Conservation (phyloP, 1,140 invertebrate species). For the Megathymus violae region DNA sequence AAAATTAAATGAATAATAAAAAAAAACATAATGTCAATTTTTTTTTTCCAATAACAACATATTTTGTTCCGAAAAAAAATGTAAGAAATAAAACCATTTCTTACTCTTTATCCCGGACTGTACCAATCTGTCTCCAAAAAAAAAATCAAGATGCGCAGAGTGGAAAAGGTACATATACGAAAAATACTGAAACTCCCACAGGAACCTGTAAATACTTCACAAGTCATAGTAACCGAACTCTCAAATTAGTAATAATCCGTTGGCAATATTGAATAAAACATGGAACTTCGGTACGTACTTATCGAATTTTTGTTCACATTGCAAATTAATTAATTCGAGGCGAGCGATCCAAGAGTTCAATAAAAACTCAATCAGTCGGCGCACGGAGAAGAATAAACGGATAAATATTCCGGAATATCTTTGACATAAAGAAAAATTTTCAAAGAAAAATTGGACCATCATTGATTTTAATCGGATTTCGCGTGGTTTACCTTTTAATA, state of each 20-base stretch:
- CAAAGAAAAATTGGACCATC: constrained; percentile 15
- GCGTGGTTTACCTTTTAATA: constrained; percentile 3
- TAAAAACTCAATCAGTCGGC: constrained; percentile 21
- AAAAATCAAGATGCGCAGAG: no score
- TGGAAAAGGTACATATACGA: no score
- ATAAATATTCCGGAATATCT: constrained; percentile 11
- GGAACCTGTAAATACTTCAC: no score
- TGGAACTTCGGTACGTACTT: constrained; percentile 6
- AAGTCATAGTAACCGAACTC: background rate
- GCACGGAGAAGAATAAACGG: constrained; percentile 14
- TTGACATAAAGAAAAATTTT: constrained; percentile 7
- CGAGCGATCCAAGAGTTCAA: constrained; percentile 21
- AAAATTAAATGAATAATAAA: no score
- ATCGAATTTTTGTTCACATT: constrained; percentile 22
- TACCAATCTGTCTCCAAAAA: no score
- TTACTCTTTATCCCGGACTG: no score
- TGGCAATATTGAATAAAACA: constrained; percentile 28
- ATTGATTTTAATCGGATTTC: background rate
- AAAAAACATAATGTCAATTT: no score
- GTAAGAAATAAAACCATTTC: no score
- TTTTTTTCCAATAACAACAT: no score
- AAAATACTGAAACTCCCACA: no score
- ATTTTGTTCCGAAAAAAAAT: no score
- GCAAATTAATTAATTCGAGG: constrained; percentile 22
- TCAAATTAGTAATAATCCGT: background rate